Evolutionary conservation across 1,140 invertebrate genomes (phyloP).

Genomic region (Drosophila paulistorum): DNA sequence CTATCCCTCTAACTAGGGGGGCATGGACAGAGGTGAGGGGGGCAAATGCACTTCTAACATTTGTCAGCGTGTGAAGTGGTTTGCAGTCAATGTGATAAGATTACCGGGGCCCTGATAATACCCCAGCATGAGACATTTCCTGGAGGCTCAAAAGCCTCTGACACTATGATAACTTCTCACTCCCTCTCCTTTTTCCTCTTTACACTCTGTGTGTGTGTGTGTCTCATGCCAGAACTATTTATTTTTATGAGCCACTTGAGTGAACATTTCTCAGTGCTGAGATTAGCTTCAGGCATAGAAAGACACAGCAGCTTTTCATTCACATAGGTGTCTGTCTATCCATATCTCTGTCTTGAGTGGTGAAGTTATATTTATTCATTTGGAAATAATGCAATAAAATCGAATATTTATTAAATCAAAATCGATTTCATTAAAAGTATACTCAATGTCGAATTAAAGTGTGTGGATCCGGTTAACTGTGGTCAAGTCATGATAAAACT

Average conservation of each 20-base stretch:
- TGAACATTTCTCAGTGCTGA: conserved; percentile 16
- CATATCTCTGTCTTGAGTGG: not conserved
- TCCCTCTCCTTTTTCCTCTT: not conserved
- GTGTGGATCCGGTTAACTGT: not conserved
- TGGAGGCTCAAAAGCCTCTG: conserved; percentile 17
- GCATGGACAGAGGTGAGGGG: not conserved
- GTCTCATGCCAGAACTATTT: conserved; percentile 14
- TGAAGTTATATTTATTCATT: conserved; percentile 7
- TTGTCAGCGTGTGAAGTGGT: conserved; percentile 24
- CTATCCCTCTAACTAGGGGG: not conserved
- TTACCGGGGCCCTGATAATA: conserved; percentile 14
- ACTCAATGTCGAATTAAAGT: not conserved
- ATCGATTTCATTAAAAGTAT: conserved; percentile 3
- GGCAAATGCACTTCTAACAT: conserved; percentile 22
- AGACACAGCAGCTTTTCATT: conserved; percentile 6
- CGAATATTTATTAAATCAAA: conserved; percentile 10
- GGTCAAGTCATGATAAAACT: not conserved
- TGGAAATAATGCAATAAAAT: conserved; percentile 12
- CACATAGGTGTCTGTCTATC: not conserved
- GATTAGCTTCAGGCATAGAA: conserved; percentile 12
- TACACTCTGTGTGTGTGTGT: not conserved
- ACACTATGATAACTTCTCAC: conserved; percentile 6
- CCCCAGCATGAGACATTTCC: conserved; percentile 22
- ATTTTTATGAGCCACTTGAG: conserved; percentile 23
- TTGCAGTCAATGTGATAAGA: conserved; percentile 24